A percentile compares a stretch with the other conserved stretches of the same genome.
Conservation (phyloP, 2,797 vertebrate genomes). For the Rhinella marina region DNA sequence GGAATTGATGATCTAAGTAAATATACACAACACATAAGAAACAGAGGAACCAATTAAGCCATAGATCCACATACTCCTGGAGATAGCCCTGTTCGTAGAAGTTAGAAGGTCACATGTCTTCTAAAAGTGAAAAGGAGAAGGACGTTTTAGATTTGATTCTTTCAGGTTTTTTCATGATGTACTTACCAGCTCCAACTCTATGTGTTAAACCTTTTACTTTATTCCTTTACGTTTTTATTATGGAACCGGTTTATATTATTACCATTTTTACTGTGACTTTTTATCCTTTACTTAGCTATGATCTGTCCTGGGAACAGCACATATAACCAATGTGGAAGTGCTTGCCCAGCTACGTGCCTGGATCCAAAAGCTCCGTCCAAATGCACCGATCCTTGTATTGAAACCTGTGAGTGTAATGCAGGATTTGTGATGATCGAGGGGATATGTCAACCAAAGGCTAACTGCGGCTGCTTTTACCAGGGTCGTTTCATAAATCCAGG, state of each 20-base stretch:
- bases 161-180: too few species aligned
- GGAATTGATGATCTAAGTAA: too few species aligned
- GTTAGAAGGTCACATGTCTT: too few species aligned
- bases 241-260: neutral
- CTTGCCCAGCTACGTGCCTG: slow-evolving; percentile 73
- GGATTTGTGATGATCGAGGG: slow-evolving; percentile 72
- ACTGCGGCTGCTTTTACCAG: slow-evolving; percentile 74
- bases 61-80: too few species aligned
- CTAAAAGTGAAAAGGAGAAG: too few species aligned
- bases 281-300: slow-evolving; percentile 65
- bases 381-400: slow-evolving; percentile 67
- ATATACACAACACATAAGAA: too few species aligned
- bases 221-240: neutral
- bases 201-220: too few species aligned
- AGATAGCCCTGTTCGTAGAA: too few species aligned
- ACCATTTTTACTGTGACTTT: neutral
- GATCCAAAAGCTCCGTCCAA: slow-evolving; percentile 64
- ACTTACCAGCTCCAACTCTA: too few species aligned
- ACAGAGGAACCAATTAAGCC: too few species aligned
- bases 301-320: slow-evolving; percentile 72
- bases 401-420: slow-evolving; percentile 72
- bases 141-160: too few species aligned
- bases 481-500: slow-evolving; percentile 70
- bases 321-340: slow-evolving; percentile 68
- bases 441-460: slow-evolving; percentile 65